Conservation (phyloP, 2,888 invertebrate species). For the Agrotis ipsilon region DNA sequence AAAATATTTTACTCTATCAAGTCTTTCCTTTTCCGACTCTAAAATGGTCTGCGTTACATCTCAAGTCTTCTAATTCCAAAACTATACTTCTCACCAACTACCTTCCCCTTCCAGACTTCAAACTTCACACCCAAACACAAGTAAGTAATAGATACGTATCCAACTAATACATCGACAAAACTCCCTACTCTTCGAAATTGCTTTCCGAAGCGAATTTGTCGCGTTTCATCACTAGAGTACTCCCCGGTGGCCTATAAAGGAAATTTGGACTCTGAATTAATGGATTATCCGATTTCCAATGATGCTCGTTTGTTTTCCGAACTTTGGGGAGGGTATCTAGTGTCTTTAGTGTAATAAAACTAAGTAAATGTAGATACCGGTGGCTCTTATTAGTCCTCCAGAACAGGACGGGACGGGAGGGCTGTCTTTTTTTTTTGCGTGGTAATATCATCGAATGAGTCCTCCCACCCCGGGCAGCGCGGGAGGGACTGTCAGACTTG, state of each 20-base stretch:
- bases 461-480: too few species aligned
- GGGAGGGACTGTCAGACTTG: too few species aligned
- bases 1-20: too few species aligned
- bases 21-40: too few species aligned
- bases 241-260: conserved; percentile 65
- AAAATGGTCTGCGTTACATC: too few species aligned
- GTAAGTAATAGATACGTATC: not conserved
- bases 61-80: not conserved
- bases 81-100: not conserved
- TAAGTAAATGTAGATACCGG: too few species aligned
- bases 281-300: conserved; percentile 68
- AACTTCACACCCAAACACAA: conserved; percentile 9
- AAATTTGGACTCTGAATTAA: conserved; percentile 66
- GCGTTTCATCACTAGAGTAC: conserved; percentile 63
- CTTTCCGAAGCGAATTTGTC: conserved; percentile 67
- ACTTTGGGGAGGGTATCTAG: conserved; percentile 24
- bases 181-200: conserved; percentile 62
- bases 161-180: conserved; percentile 48
- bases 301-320: conserved; percentile 64
- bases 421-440: too few species aligned
- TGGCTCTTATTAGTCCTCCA: too few species aligned
- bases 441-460: too few species aligned
- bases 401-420: too few species aligned
- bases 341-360: conserved; percentile 15
- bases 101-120: not conserved